Evolutionary conservation across 2,113 vertebrate genomes (phyloP), one percentile per base, ranked within the genome.

Genomic region (Hippolais icterina): DNA sequence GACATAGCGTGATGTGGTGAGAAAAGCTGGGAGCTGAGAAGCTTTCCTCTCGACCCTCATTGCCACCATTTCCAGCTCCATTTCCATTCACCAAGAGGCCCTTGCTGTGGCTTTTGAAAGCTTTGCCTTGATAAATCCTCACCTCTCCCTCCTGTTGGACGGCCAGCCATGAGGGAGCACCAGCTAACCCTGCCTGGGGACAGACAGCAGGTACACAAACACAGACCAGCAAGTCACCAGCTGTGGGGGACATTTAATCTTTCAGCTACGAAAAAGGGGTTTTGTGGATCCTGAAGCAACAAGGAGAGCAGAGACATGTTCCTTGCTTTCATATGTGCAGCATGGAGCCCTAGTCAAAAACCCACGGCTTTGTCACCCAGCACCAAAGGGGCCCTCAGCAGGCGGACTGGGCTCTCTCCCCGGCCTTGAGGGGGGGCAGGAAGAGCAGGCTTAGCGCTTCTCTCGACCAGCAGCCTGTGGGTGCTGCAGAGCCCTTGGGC

Each of bases 141-240:
- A 12, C 42, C 25, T 33, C 10, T 78, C 16, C 6, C 9, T 63
- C 28, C 64, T 33, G n/a, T 9, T 9, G 0, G 2, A 15, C 8
- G 17, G 54, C 22, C 77, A 79, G 57, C 24, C 24, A 0, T 9
- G 44, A 23, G 35, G 53, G 35, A 84, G 39, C 23, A 7, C 24
- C 0, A 0, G 53, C 37, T 31, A 21, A 10, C 70, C 29, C 70
- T 63, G 59, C 77, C 68, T 33, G 18, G 52, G 52, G 22, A 35
- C 37, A 24, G 19, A 24, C 8, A 52, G 41, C 44, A 72, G 59
- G 39, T 61, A 50, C 39, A 39, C 18, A 47, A 16, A 54, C 54
- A 47, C 13, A 39, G 41, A 19, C 3, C 25, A 77, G 54, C n/a
- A 19, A 61, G 37, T 24, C 56, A 60, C 47, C 46, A 61, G 47